Percentiles rank a stretch among this genome's conserved stretches.
phyloP scores from a whole-genome alignment of 2,113 vertebrate genomes.

The Entelurus aequoreus region DNA sequence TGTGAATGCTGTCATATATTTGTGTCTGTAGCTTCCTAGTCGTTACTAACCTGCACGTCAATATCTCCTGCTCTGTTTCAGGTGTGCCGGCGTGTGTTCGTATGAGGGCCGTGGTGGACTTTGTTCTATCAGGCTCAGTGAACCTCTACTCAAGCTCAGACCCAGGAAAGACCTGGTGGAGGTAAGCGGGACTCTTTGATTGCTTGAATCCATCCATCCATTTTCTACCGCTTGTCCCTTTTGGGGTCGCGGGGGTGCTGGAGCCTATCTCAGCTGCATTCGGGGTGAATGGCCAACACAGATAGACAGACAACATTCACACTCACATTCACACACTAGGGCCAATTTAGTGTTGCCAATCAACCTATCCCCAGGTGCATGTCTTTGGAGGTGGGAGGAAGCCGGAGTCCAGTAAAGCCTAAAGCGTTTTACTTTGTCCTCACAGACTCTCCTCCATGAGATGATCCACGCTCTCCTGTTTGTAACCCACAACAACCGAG shows the following conservation, averaged over 20 bases:
- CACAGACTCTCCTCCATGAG: conserved; percentile 91
- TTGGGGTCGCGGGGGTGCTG: too few species aligned
- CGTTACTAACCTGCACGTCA: not conserved
- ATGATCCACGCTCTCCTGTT: conserved; percentile 98
- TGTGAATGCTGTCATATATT: too few species aligned
- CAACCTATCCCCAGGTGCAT: too few species aligned
- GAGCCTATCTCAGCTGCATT: too few species aligned
- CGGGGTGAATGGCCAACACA: too few species aligned
- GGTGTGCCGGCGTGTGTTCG: conserved; percentile 89
- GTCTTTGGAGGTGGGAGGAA: too few species aligned
- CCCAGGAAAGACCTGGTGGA: conserved; percentile 90
- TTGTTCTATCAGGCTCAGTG: conserved; percentile 93
- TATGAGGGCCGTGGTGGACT: conserved; percentile 89
- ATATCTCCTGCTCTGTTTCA: conserved; percentile 32
- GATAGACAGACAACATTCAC: too few species aligned
- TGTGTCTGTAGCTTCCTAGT: too few species aligned
- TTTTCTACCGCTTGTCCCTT: too few species aligned
- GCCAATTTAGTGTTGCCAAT: too few species aligned
- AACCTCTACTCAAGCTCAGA: conserved; percentile 86
- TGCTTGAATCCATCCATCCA: not conserved
- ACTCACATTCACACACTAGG: not conserved
- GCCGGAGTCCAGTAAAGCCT: too few species aligned
- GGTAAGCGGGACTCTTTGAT: conserved; percentile 61
- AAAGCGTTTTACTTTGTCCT: not conserved
- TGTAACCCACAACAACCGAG: conserved; percentile 89